Evolutionary conservation across 1,140 invertebrate species (phyloP), one percentile per base, ranked within the genome.

Genomic region (Pantala flavescens): DNA sequence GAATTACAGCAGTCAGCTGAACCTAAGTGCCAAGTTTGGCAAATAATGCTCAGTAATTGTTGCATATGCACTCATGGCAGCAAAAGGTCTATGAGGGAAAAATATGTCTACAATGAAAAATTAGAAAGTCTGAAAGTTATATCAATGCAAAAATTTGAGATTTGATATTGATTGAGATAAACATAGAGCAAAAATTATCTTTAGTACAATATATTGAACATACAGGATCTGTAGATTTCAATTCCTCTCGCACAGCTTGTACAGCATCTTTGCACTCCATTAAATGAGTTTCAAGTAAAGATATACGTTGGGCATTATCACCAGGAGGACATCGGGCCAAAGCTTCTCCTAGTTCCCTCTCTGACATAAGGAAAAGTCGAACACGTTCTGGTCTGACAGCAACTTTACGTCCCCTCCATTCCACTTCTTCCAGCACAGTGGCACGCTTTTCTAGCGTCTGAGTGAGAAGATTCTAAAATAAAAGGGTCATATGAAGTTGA

Each of bases 251-350:
- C 23, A 96, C 86, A 0, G 89, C 86, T 76, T 93, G 90, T 71
- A 98, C 91, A 73, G 95, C 93, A 84, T 99, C 97, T 80, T 97
- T 95, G 82, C 95, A 94, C 80, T 98, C 95, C 84, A 98, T 96
- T 9, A 99, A 83, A 76, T 96, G 88, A 77, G 92, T 93, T 81
- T 99, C 97, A 72, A 97, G 89, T 63, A 96, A 84, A 74, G 92
- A 89, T 73, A 96, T 91, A 80, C 92, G 91, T 2, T 87, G 85
- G 24, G 93, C 87, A 73, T 86, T 82, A 70, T 86, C 87, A 9
- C 85, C 82, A 24, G 91, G 87, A 5, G 49, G 49, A 63, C 49
- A 7, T 79, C 88, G 88, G 10, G 87, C 87, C 21, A 94, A 80
- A 23, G 92, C 89, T 77, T 90, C 89, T 79, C 91, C 89, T 49